phyloP scores from a whole-genome alignment of 2,797 vertebrate species.

The Momotus momota region DNA sequence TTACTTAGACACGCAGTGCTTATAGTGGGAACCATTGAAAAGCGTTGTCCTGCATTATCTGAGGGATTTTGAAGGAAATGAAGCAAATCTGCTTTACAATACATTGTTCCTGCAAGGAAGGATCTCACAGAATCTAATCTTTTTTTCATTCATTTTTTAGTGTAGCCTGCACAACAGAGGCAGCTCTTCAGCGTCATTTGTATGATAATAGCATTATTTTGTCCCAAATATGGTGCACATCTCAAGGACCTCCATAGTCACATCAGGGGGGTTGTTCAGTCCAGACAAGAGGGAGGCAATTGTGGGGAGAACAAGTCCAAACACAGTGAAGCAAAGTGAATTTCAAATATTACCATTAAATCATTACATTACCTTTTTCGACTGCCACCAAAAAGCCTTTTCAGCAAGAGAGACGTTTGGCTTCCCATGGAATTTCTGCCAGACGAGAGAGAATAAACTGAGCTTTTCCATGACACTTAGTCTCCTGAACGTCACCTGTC shows the following conservation, averaged over 20 bases:
- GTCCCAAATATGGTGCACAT: conserved; percentile 49
- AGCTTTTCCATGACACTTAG: conserved; percentile 19
- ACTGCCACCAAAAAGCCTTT: conserved; percentile 30
- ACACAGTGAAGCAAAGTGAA: conserved; percentile 27
- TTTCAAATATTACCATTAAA: conserved; percentile 46
- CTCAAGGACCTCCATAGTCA: conserved; percentile 62
- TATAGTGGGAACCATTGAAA: conserved; percentile 33
- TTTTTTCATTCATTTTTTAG: conserved; percentile 59
- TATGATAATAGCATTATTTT: conserved; percentile 68
- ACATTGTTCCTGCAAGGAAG: conserved; percentile 56
- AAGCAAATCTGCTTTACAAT: conserved; percentile 70
- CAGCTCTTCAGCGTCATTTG: conserved; percentile 66
- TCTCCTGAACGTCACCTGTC: conserved; percentile 37
- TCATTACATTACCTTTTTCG: not conserved
- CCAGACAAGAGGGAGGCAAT: conserved; percentile 25
- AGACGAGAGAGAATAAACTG: not conserved
- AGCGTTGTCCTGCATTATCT: conserved; percentile 66
- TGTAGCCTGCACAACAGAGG: conserved; percentile 56
- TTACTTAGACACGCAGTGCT: conserved; percentile 46
- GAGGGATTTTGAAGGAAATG: conserved; percentile 70
- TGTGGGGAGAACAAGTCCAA: not conserved
- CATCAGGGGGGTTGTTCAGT: conserved; percentile 40
- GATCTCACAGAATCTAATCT: conserved; percentile 69
- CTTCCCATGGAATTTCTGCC: conserved; percentile 49
- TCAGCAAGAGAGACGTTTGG: not conserved